Evolutionary conservation across 2,888 invertebrate species (phyloP).

Genomic region (Leucozona laternaria): DNA sequence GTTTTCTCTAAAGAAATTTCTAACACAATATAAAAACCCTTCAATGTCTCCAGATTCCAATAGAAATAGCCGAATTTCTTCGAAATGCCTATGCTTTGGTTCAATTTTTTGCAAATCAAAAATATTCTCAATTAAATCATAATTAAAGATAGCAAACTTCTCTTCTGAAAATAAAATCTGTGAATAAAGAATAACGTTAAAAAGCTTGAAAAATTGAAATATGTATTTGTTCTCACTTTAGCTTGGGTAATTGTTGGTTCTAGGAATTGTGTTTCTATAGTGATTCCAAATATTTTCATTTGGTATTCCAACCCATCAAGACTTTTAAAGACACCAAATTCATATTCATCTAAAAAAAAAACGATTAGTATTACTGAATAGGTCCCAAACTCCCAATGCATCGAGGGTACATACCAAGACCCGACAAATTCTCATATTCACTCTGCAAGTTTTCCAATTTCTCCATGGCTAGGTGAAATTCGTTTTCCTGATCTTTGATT

Average conservation of each 20-base stretch:
- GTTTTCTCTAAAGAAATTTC: neutral
- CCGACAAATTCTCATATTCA: conserved; percentile 16
- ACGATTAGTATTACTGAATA: neutral
- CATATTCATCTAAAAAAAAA: conserved; percentile 21
- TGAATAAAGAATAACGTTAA: neutral
- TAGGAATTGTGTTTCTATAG: neutral
- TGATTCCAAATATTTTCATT: conserved; percentile 41
- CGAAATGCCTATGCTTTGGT: conserved; percentile 15
- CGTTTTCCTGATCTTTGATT: conserved; percentile 38
- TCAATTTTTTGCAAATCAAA: conserved; percentile 46
- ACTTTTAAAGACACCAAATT: neutral
- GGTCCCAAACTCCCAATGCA: neutral
- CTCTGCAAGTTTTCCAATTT: conserved; percentile 27
- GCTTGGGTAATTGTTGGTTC: conserved; percentile 32
- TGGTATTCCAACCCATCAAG: conserved; percentile 10
- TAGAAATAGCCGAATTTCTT: conserved; percentile 28
- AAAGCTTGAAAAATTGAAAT: neutral
- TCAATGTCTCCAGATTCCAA: conserved; percentile 45
- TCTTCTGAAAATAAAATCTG: conserved; percentile 39
- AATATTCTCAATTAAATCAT: conserved; percentile 29
- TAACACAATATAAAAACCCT: conserved; percentile 39
- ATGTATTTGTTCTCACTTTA: conserved; percentile 26
- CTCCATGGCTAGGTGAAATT: neutral
- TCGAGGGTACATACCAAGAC: conserved; percentile 18
- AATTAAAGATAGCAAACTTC: conserved; percentile 31